phyloP scores from a whole-genome alignment of 2,888 invertebrate species.

The Caenorhabditis sulstoni region DNA sequence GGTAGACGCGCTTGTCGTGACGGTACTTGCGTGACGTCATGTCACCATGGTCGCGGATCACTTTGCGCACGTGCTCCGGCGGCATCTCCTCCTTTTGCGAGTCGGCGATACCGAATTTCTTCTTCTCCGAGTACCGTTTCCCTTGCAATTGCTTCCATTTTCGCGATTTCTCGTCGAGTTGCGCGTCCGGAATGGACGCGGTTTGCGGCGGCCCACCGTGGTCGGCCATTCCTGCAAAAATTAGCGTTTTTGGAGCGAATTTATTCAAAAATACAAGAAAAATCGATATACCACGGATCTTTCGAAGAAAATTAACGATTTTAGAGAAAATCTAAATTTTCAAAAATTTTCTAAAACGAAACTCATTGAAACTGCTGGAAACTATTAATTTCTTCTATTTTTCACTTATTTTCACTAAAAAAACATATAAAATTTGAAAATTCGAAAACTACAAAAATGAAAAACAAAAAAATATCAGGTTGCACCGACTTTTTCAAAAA shows the following conservation, averaged over 20 bases:
- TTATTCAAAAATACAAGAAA: neutral
- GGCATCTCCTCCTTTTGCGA: constrained; percentile 99
- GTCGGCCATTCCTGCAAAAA: constrained; percentile 58
- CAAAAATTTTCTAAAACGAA: too few relatives aligned
- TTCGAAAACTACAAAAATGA: neutral
- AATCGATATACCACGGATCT: too few relatives aligned
- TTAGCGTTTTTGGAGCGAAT: too few relatives aligned
- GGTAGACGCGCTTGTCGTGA: constrained; percentile 97
- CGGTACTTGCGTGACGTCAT: constrained; percentile 99
- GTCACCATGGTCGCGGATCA: constrained; percentile 98
- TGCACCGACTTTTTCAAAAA: too few relatives aligned
- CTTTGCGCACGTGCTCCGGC: constrained; percentile 98
- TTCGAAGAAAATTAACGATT: too few relatives aligned
- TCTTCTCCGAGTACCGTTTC: constrained; percentile 97
- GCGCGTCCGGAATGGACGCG: constrained; percentile 43
- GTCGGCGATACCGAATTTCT: constrained; percentile 98
- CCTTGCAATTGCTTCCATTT: constrained; percentile 99
- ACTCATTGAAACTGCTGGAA: too few relatives aligned
- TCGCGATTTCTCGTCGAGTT: constrained; percentile 76
- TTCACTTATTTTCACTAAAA: too few relatives aligned
- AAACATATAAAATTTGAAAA: too few relatives aligned
- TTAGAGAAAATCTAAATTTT: too few relatives aligned
- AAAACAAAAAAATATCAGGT: neutral
- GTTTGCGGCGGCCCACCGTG: constrained; percentile 46
- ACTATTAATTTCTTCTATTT: too few relatives aligned